Evolutionary conservation across 2,113 vertebrate genomes (phyloP).

Genomic region (Baryphthengus martii): DNA sequence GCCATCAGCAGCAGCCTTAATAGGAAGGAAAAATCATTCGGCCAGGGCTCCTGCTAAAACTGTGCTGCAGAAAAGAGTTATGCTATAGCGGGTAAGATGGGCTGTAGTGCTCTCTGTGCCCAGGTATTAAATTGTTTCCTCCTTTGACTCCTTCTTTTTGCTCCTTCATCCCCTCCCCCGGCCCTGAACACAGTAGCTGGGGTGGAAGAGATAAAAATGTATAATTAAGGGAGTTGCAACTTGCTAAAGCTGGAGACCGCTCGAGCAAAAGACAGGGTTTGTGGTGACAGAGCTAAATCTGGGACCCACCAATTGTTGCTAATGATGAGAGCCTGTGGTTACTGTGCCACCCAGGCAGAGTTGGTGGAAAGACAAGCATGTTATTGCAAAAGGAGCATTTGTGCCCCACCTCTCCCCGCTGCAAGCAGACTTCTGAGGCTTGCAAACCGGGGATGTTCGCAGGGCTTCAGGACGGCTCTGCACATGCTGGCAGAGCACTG

Average conservation of each 20-base stretch:
- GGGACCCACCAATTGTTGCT: conserved; percentile 56
- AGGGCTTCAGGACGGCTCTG: not conserved
- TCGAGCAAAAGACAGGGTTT: conserved; percentile 51
- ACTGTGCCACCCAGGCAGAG: conserved; percentile 57
- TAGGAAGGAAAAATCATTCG: not conserved
- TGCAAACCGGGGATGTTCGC: not conserved
- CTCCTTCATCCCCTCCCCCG: not conserved
- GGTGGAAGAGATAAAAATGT: conserved; percentile 44
- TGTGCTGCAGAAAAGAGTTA: not conserved
- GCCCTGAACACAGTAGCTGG: not conserved
- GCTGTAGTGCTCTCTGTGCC: not conserved
- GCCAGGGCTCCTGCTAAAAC: not conserved
- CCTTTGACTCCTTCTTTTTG: not conserved
- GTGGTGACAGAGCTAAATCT: conserved; percentile 64
- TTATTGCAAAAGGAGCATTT: not conserved
- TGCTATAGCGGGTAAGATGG: not conserved
- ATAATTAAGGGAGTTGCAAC: conserved; percentile 67
- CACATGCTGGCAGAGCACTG: not conserved
- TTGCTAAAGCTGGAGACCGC: conserved; percentile 51
- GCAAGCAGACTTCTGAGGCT: not conserved
- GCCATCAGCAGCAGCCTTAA: not conserved
- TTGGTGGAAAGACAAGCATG: not conserved
- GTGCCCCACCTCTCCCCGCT: not conserved
- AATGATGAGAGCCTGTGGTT: conserved; percentile 46
- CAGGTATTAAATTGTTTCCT: not conserved